Base-by-base conservation (phyloP, 1,140 invertebrate species). In the Orius laevigatus region DNA sequence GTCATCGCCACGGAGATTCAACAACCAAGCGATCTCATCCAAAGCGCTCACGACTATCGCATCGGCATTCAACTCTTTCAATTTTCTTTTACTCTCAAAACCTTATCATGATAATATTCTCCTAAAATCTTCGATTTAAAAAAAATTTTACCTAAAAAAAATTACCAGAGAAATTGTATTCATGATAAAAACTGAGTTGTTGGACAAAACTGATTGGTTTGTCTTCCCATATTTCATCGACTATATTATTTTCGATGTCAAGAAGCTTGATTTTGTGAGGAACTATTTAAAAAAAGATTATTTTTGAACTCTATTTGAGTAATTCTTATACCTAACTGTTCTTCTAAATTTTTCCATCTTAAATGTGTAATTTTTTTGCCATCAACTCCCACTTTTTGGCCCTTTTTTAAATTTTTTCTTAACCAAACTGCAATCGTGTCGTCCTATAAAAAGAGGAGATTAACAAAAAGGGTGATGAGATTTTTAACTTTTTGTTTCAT, bases 1-100 rank as follows among this genome's bases (percentile, higher is more conserved):
- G 60, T 84, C 81, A 19, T 65, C 63, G 10, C 80, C 79, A 34
- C 81, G 62, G 14, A 84, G 59, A 63, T 84, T 84, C 38, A 82
- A 66, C 20, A 81, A 57, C 77, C 78, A 78, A 3, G 77, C 76
- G 36, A 75, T 68, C 60, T 80, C 76, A 58, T 78, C 75, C 39
- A 79, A 57, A 11, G 72, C 71, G 3, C 74, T 71, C 3, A 79
- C 60, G 20, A 78, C 63, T 40, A 74, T 56, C 5, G 67, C 59
- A 54, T 69, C 64, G 8, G 64, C 64, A 6, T 62, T 58, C 35
- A 68, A 62, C 2, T 70, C 56, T 11, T 58, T 56, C 62, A 78
- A 64, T 49, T 68, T 41, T 60, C 51, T 10, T 69, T 56, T 9
- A 74, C 58, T 39, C 66, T 59, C n/a, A 46, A 41, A 4, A 75